Base-by-base conservation (phyloP, 2,113 vertebrate genomes). In the Ameiurus melas region DNA sequence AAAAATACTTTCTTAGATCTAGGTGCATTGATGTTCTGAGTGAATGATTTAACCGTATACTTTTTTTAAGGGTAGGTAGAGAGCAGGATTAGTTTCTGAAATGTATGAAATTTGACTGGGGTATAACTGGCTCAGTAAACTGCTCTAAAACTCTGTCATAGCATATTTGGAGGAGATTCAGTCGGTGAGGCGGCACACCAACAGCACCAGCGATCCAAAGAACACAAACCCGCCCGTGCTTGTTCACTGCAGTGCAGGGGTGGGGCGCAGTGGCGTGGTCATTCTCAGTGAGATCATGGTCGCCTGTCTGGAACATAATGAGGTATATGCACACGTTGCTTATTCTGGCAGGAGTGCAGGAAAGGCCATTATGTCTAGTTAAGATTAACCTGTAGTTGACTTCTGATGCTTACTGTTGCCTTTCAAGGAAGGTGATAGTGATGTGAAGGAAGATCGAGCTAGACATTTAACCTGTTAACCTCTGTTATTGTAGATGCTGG, bases 101-200 rank as follows among this genome's bases (percentile, higher is more conserved):
- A 0, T 39, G 43, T 3, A 85, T 33, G n/a, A 55, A 70, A 55
- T 53, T 33, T 70, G 83, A 20, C 70, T 85, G 55, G 36, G 66
- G 58, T 68, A 19, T 39, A 70, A 81, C 53, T 39, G 39, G 58
- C 47, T 86, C 14, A 53, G 25, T 77, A 71, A 87, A 87, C 5
- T 12, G 20, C 20, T 90, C 7, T 83, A 33, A 89, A 73, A 86
- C 33, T 66, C 57, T 73, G n/a, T 79, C 85, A 55, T 85, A 99
- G 98, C 98, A 0, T 99, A 99, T 90, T 93, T 99, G 86, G 98
- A 99, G 91, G 98, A 99, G 96, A 96, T 99, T 86, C 98, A 99
- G 94, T 99, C 98, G 0, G 98, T 99, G 62, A 96, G 98, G 73
- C 97, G 98, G 85, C 98, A 99, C 73, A 99, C 98, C 0, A 98